Conservation (phyloP, 2,797 vertebrate species). For the Dendrocincla tyrannina region DNA sequence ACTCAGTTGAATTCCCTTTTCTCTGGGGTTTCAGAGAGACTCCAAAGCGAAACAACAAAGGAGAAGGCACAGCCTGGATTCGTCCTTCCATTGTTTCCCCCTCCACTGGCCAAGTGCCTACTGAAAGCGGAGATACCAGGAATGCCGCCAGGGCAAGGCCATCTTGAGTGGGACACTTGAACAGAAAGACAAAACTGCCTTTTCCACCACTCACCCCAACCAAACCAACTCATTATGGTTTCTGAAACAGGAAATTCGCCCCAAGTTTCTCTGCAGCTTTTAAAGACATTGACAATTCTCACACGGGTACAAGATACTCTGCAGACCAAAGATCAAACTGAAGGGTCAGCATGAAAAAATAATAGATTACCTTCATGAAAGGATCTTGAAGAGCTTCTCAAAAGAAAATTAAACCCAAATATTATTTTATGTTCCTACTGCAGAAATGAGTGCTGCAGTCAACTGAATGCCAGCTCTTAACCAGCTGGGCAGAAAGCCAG, state of each 20-base stretch:
- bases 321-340: neutral
- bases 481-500: conserved; percentile 58
- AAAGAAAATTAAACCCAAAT: conserved; percentile 50
- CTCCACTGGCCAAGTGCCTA: neutral
- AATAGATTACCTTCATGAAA: neutral
- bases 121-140: neutral
- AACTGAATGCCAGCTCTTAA: conserved; percentile 42
- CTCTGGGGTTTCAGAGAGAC: neutral
- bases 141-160: neutral
- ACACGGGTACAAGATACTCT: neutral
- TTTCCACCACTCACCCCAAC: neutral
- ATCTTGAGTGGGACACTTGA: neutral
- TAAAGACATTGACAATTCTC: neutral
- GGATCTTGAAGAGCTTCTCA: neutral
- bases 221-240: neutral
- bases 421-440: conserved; percentile 49
- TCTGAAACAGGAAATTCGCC: neutral
- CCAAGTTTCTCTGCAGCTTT: neutral
- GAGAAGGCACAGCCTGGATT: neutral
- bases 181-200: neutral
- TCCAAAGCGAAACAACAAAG: neutral
- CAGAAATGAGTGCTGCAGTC: neutral
- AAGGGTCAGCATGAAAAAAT: conserved; percentile 27
- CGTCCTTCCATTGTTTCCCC: neutral
- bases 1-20: neutral